Evolutionary conservation across 1,140 invertebrate species (phyloP).

Genomic region (Drosophila parvula): DNA sequence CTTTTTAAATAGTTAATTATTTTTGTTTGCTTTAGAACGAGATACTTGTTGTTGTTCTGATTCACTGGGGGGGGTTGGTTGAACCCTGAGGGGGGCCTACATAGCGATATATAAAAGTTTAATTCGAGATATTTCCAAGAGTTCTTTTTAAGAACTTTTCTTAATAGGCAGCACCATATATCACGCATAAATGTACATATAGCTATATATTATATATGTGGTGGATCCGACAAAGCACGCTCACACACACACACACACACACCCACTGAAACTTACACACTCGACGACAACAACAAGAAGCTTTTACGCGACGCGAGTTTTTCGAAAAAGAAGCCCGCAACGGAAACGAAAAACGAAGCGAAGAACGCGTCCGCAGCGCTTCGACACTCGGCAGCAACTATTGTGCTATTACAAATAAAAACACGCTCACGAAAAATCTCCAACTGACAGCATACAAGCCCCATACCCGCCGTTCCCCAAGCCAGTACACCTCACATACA

Average conservation of each 20-base stretch:
- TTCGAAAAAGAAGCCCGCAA: slow-evolving; percentile 12
- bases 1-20: slow-evolving; percentile 17
- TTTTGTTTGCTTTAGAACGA: slow-evolving; percentile 4
- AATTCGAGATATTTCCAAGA: slow-evolving; percentile 5
- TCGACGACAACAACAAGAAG: slow-evolving; percentile 52
- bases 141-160: slow-evolving; percentile 37
- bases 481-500: not conserved
- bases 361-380: slow-evolving; percentile 60
- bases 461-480: not conserved
- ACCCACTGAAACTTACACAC: slow-evolving; percentile 34
- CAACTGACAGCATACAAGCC: slow-evolving; percentile 21
- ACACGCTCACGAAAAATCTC: slow-evolving; percentile 25
- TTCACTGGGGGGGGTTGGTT: not conserved
- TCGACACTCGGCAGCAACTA: slow-evolving; percentile 68
- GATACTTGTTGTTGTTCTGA: slow-evolving; percentile 10
- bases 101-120: not conserved
- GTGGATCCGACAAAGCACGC: slow-evolving; percentile 49
- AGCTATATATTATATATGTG: slow-evolving; percentile 20
- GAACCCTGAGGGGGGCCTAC: not conserved
- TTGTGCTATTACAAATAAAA: slow-evolving; percentile 60
- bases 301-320: slow-evolving; percentile 33
- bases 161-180: slow-evolving; percentile 37
- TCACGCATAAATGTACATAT: slow-evolving; percentile 8
- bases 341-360: slow-evolving; percentile 34
- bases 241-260: slow-evolving; percentile 38